phyloP scores from a whole-genome alignment of 2,888 invertebrate genomes.

The Lucinisca nassula region DNA sequence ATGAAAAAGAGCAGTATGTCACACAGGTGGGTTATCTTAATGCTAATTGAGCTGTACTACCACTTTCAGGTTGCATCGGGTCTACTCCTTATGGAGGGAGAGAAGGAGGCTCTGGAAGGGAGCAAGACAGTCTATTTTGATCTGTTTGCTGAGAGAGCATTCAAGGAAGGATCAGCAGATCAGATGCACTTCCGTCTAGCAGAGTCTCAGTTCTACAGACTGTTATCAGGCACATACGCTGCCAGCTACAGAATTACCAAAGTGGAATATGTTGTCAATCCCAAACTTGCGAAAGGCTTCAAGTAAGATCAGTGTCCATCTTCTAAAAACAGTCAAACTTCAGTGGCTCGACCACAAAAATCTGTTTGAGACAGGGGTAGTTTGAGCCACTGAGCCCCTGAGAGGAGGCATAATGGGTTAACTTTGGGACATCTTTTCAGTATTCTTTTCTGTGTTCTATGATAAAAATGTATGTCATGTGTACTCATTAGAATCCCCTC shows the following conservation, averaged over 20 bases:
- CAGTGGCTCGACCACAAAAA: no score
- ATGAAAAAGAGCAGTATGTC: no score
- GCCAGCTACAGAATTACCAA: conserved; percentile 75
- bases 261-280: conserved; percentile 84
- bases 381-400: no score
- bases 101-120: conserved; percentile 80
- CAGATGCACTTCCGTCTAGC: conserved; percentile 85
- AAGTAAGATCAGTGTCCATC: conserved; percentile 76
- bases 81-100: conserved; percentile 81
- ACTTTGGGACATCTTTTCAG: no score
- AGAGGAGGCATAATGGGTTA: no score
- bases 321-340: no score
- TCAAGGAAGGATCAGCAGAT: conserved; percentile 83
- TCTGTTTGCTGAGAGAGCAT: conserved; percentile 78
- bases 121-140: conserved; percentile 78
- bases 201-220: conserved; percentile 85
- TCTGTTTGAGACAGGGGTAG: no score
- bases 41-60: no score
- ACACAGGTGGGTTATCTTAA: no score
- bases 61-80: conserved; percentile 78
- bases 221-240: conserved; percentile 68
- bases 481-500: no score
- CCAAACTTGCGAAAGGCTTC: conserved; percentile 75
- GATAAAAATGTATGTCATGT: no score
- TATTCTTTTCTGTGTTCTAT: no score